Evolutionary conservation across 92 coral and sea anemone genomes (phyloP).

Genomic region (Epizoanthus stellaris): DNA sequence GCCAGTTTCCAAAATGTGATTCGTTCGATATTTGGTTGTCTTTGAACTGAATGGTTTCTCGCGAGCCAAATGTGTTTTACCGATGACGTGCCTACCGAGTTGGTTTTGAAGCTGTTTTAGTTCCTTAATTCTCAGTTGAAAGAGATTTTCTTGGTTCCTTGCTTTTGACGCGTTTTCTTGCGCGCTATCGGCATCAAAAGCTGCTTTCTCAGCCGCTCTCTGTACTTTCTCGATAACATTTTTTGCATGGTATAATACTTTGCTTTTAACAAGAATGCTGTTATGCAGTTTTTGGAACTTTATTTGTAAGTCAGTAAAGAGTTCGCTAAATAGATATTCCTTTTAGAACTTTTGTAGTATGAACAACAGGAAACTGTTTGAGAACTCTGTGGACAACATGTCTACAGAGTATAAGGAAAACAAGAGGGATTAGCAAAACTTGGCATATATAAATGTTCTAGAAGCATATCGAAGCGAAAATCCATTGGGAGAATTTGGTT

Average conservation of each 20-base stretch:
- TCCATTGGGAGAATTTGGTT: no score
- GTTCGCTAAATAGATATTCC: no score
- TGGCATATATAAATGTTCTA: no score
- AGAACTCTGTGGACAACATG: no score
- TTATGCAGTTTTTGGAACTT: no score
- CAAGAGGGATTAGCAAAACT: no score
- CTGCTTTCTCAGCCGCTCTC: neutral
- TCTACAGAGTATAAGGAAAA: no score
- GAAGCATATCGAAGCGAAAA: no score
- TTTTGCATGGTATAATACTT: neutral
- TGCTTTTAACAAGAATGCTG: neutral
- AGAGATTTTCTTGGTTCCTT: slow-evolving; percentile 2
- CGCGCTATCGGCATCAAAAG: neutral
- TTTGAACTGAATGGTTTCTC: neutral
- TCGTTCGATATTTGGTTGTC: neutral
- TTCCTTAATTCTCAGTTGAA: neutral
- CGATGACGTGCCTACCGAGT: neutral
- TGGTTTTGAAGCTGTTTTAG: neutral
- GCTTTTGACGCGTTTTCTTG: slow-evolving; percentile 9
- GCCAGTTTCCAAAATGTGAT: neutral
- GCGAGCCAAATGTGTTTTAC: neutral
- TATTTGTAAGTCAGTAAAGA: no score
- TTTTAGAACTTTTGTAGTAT: no score
- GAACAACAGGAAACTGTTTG: no score
- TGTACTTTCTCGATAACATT: neutral